phyloP scores from a whole-genome alignment of 2,888 invertebrate species.

The Drosophila eohydei region DNA sequence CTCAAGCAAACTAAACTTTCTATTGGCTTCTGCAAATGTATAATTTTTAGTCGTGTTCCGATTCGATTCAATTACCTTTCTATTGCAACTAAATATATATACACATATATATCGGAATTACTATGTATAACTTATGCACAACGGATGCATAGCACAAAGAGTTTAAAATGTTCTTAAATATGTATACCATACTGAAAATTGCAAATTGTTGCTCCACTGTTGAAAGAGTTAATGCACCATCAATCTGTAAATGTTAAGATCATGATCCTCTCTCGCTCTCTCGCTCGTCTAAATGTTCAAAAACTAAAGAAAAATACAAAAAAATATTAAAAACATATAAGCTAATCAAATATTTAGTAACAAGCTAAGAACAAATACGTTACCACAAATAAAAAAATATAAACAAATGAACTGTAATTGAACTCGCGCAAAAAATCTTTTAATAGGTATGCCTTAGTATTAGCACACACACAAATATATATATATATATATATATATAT shows the following conservation, averaged over 20 bases:
- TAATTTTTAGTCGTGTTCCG: constrained; percentile 26
- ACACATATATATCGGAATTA: constrained; percentile 29
- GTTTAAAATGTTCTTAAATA: constrained; percentile 3
- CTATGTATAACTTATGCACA: constrained; percentile 20
- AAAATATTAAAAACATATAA: constrained; percentile 12
- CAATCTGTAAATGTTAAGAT: constrained; percentile 35
- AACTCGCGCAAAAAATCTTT: constrained; percentile 79
- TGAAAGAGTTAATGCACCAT: constrained; percentile 46
- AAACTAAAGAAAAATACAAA: constrained; percentile 18
- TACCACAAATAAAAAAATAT: constrained; percentile 22
- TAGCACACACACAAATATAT: constrained; percentile 37
- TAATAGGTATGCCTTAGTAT: constrained; percentile 78
- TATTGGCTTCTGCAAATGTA: constrained; percentile 17
- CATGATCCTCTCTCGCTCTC: constrained; percentile 54
- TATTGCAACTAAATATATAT: constrained; percentile 33
- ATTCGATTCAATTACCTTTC: constrained; percentile 16
- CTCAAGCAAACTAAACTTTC: constrained; percentile 9
- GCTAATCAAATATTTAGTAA: constrained; percentile 26
- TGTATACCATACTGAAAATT: constrained; percentile 42
- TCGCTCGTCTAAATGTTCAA: constrained; percentile 56
- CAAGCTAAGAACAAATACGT: constrained; percentile 28
- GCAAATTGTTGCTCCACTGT: constrained; percentile 78
- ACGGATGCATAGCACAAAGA: background rate
- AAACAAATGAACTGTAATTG: constrained; percentile 57
- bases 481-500: constrained; percentile 10